These are phyloP conservation scores for Prosapia bicincta DNA, from an alignment of 2,888 invertebrate genomes.

Conservation along the genomic window DNA sequence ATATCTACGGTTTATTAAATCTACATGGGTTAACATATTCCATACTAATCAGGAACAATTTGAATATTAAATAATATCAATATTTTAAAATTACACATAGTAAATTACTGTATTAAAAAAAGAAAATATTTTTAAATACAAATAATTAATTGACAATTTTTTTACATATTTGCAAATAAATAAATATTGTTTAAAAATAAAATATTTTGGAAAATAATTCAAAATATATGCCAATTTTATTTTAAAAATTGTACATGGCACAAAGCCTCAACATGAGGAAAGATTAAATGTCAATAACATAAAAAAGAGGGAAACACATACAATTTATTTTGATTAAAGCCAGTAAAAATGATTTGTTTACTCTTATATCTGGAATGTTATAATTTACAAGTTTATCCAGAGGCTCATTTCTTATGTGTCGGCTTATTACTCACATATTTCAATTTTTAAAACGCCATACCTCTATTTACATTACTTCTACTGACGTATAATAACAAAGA, in stretches of 20 bases:
- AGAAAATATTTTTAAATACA: background rate
- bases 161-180: conserved; percentile 4
- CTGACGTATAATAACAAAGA: conserved; percentile 31
- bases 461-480: conserved; percentile 26
- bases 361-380: conserved; percentile 23
- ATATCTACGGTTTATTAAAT: conserved; percentile 1
- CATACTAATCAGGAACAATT: conserved; percentile 3
- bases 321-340: conserved; percentile 21
- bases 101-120: background rate
- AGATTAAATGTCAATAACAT: conserved; percentile 16
- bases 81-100: background rate
- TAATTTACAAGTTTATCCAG: conserved; percentile 19
- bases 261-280: conserved; percentile 30
- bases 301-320: background rate
- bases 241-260: conserved; percentile 19
- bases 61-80: background rate
- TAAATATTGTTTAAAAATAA: background rate
- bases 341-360: conserved; percentile 10
- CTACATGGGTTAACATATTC: conserved; percentile 8
- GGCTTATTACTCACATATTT: background rate
- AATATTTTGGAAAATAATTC: background rate
- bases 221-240: background rate
- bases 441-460: conserved; percentile 17
- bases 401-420: conserved; percentile 17
- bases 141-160: background rate